Conservation (phyloP, 2,888 invertebrate genomes). For the Aspidiotus destructor region DNA sequence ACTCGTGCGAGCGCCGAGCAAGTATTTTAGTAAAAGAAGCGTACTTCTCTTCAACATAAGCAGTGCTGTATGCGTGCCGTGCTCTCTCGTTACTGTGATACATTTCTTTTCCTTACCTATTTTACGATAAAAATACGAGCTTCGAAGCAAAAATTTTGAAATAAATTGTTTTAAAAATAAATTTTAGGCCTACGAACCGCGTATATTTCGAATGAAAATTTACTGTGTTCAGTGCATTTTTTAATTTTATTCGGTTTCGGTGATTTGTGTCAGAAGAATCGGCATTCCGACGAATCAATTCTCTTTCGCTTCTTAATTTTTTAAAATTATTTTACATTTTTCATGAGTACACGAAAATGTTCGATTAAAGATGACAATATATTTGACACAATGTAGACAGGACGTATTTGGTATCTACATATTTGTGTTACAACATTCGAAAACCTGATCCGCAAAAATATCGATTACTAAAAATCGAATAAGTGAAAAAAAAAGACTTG, state of each 20-base stretch:
- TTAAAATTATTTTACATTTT: neutral
- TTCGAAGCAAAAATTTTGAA: too few species aligned
- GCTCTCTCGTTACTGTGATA: constrained; percentile 5
- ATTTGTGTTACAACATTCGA: constrained; percentile 35
- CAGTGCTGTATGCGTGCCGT: constrained; percentile 21
- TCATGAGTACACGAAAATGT: constrained; percentile 12
- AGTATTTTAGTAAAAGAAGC: constrained; percentile 8
- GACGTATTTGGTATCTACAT: constrained; percentile 32
- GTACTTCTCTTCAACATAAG: constrained; percentile 10
- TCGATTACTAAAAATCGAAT: neutral
- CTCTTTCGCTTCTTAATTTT: neutral
- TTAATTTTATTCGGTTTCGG: too few species aligned
- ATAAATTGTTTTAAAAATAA: too few species aligned
- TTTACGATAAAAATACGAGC: neutral
- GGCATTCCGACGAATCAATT: neutral
- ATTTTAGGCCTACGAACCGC: too few species aligned
- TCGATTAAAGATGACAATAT: constrained; percentile 23
- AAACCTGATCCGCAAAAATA: constrained; percentile 28
- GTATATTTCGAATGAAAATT: too few species aligned
- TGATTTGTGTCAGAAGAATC: neutral
- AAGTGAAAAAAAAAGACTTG: too few species aligned
- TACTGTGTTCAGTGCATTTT: too few species aligned
- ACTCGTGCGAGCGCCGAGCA: constrained; percentile 7
- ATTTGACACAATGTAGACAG: constrained; percentile 25
- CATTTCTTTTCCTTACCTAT: constrained; percentile 5